Evolutionary conservation across 2,113 vertebrate genomes (phyloP).

Genomic region (Prunella fulvescens): DNA sequence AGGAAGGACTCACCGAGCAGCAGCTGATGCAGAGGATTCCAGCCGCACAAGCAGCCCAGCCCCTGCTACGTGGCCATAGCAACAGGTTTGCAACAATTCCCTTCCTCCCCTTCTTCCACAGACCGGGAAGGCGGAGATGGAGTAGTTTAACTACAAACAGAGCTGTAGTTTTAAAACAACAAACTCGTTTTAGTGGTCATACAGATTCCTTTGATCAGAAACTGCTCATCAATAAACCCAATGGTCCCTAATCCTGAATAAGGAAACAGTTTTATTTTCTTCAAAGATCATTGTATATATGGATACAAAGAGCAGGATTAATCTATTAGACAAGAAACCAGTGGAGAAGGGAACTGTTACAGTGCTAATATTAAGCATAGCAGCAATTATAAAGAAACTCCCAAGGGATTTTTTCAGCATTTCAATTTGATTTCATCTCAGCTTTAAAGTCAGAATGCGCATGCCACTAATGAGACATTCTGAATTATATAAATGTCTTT

Average conservation of each 20-base stretch:
- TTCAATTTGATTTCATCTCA: neutral
- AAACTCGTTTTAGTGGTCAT: neutral
- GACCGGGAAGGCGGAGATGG: neutral
- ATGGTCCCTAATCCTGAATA: neutral
- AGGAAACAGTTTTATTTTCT: neutral
- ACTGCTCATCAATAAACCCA: neutral
- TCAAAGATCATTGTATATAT: neutral
- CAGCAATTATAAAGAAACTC: neutral
- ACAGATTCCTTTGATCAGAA: neutral
- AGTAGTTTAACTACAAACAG: neutral
- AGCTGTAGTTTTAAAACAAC: neutral
- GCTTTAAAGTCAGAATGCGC: neutral
- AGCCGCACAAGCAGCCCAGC: neutral
- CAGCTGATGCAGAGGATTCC: conserved; percentile 15
- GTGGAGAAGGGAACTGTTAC: neutral
- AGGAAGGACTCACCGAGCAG: conserved; percentile 35
- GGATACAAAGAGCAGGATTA: neutral
- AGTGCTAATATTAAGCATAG: neutral
- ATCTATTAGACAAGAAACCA: neutral
- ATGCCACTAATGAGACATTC: neutral
- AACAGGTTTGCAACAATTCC: conserved; percentile 26
- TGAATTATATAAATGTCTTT: neutral
- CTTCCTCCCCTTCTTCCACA: neutral
- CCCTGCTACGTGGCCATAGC: conserved; percentile 40
- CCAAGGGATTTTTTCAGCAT: neutral